Evolutionary conservation across 2,113 vertebrate species (phyloP), one percentile per base, ranked within the genome.

Genomic region (Rhadina sibilatrix): DNA sequence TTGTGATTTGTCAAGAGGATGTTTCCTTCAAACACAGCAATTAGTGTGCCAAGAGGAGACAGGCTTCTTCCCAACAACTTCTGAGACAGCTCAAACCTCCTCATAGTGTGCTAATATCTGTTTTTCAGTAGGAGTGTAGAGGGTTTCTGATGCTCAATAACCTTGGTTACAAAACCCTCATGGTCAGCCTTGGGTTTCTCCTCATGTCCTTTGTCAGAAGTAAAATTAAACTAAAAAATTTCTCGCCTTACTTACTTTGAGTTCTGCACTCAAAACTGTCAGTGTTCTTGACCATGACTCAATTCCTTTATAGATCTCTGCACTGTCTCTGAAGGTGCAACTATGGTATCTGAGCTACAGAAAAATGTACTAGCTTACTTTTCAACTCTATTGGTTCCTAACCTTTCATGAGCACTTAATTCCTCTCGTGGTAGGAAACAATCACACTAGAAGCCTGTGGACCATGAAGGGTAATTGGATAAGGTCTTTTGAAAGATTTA

Each of bases 391-490:
- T 82, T 97, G 96, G 87, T 94, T 96, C 93, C 96, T 97, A 97
- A 97, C 96, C 87, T 97, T 97, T 97, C 92, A 81, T 64, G 97
- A 98, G 96, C 89, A 96, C 95, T 98, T 97, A 97, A 97, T 98
- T 98, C 97, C 90, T 97, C 89, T 84, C 20, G 50, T 52, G 97
- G 97, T 96, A 96, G 95, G 94, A 96, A 98, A 97, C 40, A 97
- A 96, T 93, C 95, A 95, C 72, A 6, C 44, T 87, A 96, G 96
- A 97, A 97, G 87, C 90, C 96, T 93, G 77, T 96, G 96, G 96
- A 97, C 98, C 98, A 92, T 97, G 98, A 98, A 98, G 96, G 95
- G 97, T 98, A 98, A 98, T 98, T 98, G 98, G 98, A 97, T 98
- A 98, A 98, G 95, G 97, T 98, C 97, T 97, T 97, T 93, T 96